Conservation (phyloP, 2,113 vertebrate species). For the Heterotis niloticus region DNA sequence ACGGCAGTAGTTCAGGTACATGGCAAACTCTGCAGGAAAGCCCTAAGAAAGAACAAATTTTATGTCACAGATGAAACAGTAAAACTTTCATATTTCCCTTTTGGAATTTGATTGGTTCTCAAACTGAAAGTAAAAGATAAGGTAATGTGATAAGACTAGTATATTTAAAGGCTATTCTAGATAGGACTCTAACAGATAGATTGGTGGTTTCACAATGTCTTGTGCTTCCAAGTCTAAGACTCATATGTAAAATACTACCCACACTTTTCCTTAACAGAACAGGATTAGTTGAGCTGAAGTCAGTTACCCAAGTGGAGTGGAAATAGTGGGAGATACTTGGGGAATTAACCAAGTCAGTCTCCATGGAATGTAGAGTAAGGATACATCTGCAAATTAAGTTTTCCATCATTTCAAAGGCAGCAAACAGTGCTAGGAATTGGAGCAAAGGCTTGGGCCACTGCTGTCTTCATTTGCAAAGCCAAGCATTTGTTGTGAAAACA, state of each 20-base stretch:
- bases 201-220: not conserved
- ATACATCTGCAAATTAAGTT: too few relatives aligned
- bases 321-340: too few relatives aligned
- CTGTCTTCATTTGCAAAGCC: too few relatives aligned
- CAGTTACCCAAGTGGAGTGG: conserved; percentile 4
- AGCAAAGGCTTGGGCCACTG: too few relatives aligned
- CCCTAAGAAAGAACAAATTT: conserved; percentile 64
- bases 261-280: not conserved
- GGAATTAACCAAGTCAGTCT: too few relatives aligned
- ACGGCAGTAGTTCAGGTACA: conserved; percentile 99
- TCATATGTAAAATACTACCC: not conserved
- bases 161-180: not conserved
- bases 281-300: not conserved
- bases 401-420: too few relatives aligned
- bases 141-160: not conserved
- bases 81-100: not conserved
- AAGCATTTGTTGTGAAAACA: too few relatives aligned
- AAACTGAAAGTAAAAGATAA: not conserved
- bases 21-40: conserved; percentile 98
- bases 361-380: too few relatives aligned
- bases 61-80: not conserved
- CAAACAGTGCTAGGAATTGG: too few relatives aligned
- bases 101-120: too few relatives aligned
- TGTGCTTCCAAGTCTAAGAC: not conserved
- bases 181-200: not conserved